Base-by-base conservation (phyloP, 2,797 vertebrate genomes). In the Oophaga sylvatica region DNA sequence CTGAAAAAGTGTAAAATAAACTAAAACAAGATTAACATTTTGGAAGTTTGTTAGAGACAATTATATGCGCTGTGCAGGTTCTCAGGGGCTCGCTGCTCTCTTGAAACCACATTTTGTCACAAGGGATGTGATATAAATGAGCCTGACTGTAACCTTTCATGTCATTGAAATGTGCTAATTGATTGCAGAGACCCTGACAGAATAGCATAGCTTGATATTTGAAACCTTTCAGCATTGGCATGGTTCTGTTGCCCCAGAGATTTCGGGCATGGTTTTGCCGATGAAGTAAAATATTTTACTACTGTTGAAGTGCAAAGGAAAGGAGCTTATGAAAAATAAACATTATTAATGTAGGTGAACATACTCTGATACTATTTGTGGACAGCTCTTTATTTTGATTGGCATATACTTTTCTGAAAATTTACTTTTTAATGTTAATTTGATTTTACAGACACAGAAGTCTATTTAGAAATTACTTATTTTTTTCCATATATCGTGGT, bases 141-240 rank as follows among this genome's bases (percentile, higher is more conserved):
- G 91, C 90, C 89, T 90, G 92, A 84, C 89, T 91, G 77, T 93
- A 93, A 93, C 92, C 92, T 95, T 93, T 93, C 90, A 89, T 94
- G 93, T 94, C 93, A 94, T 93, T 93, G 92, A 92, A 94, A 95
- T 94, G 93, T 0, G 91, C 93, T 95, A 95, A 95, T 94, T 94
- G 94, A 94, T 94, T 93, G 93, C 94, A 90, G 87, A 92, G 91
- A 90, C 90, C 90, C 92, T 93, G 92, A 93, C 92, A 94, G 92
- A 93, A 94, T 93, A 92, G 91, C 93, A 92, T 92, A 94, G 93
- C 94, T 94, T 93, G 94, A 95, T 94, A 94, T 93, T 94, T 83
- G 93, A 95, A 93, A 94, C 94, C 94, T 92, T 93, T 93, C 87
- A 90, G 88, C 90, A 89, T 92, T 93, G 90, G 89, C 90, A 90